Base-by-base conservation (phyloP, 2,888 invertebrate genomes). In the Hydropsyche betteni region DNA sequence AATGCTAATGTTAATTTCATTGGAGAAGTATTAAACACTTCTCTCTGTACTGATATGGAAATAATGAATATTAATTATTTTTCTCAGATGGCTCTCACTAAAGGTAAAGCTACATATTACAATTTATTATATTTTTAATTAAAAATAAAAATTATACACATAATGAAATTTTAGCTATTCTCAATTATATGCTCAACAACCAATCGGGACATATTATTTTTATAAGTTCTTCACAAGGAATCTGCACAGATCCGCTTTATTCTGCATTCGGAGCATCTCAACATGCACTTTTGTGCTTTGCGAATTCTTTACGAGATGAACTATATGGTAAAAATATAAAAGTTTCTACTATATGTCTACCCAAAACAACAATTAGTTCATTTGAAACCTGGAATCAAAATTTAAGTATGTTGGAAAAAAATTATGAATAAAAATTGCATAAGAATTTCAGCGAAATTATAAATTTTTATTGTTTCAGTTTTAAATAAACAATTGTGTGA, bases 41-140 rank as follows among this genome's bases (percentile, higher is more conserved):
- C 64, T 10, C 5, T 64, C 2, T 64, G 34, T n/a, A 64, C 64
- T 3, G 64, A 64, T 34, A 36, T 64, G 33, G 34, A 64, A 64
- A 36, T 64, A 64, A 64, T 64, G 64, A 10, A 16, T 6, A 36
- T 33, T 64, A 64, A 64, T 34, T 64, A 64, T 36, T 64, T 64
- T 64, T 64, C 64, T 10, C 64, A 64, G 34, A 64, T 64, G 16
- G 33, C 34, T 10, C n/a, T 64, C 8, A 64, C 64, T 33, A 64
- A 64, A 64, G 64, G 64, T 64, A 5, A 34, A 34, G n/a, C n/a
- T n/a, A 10, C 10, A 53, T 12, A 6, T 14, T 53, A 5, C 4
- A 6, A 14, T 53, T 53, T 5, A 14, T 53, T 6, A 6, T 6
- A 14, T 53, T 14, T 53, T 53, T 12, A 53, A 6, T 5, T 53